Conservation (phyloP, 2,113 vertebrate species). For the Vidua chalybeata region DNA sequence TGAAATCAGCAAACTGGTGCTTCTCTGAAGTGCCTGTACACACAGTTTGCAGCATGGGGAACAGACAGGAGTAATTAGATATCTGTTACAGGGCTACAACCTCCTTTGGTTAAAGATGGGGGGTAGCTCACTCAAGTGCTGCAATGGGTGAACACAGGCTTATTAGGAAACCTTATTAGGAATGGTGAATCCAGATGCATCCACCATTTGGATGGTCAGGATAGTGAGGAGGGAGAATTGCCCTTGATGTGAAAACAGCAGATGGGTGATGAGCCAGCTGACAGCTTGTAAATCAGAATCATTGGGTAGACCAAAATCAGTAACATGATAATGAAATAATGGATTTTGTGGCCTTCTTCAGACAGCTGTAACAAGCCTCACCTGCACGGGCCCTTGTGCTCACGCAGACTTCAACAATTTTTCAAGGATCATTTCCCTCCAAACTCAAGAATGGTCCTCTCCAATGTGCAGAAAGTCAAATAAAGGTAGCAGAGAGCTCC, state of each 20-base stretch:
- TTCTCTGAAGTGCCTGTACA: background rate
- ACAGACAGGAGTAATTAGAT: background rate
- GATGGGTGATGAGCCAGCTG: background rate
- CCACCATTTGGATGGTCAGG: background rate
- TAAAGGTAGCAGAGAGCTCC: background rate
- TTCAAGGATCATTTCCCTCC: background rate
- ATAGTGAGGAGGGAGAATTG: background rate
- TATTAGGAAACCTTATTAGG: background rate
- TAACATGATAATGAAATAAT: background rate
- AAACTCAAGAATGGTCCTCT: background rate
- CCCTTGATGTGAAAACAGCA: background rate
- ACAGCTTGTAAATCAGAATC: background rate
- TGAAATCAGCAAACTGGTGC: background rate
- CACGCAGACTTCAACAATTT: background rate
- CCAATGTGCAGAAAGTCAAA: background rate
- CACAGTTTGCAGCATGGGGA: background rate
- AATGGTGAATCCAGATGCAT: background rate
- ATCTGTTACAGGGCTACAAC: background rate
- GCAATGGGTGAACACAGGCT: background rate
- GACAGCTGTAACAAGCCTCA: background rate
- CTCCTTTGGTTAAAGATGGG: background rate
- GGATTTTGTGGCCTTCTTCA: background rate
- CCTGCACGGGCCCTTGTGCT: background rate
- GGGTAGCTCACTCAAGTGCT: background rate
- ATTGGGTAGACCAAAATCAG: background rate